A percentile compares a stretch with the other conserved stretches of the same genome.
Conservation (phyloP, 2,888 invertebrate genomes). For the Agriopis aurantiaria region DNA sequence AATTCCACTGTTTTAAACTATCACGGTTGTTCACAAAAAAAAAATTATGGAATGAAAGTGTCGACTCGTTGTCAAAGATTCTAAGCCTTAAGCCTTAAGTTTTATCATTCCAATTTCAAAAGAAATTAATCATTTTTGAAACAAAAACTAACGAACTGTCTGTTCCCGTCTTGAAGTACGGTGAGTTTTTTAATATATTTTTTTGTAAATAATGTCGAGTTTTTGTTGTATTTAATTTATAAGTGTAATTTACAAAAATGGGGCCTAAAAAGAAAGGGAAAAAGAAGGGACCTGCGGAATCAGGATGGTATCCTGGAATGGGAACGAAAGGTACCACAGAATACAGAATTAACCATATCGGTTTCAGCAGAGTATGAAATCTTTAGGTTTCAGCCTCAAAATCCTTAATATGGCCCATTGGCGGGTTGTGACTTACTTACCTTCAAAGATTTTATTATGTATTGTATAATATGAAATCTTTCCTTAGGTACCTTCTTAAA, state of each 20-base stretch:
- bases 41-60: no score
- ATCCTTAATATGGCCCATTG: no score
- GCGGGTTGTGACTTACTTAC: no score
- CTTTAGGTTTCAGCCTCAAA: background rate
- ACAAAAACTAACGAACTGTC: slow-evolving; percentile 27
- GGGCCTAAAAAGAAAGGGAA: slow-evolving; percentile 67
- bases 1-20: no score
- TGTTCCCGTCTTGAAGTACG: slow-evolving; percentile 37
- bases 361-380: no score
- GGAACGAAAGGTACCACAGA: slow-evolving; percentile 73
- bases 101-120: slow-evolving; percentile 10
- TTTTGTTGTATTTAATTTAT: slow-evolving; percentile 52
- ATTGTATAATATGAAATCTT: no score
- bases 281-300: slow-evolving; percentile 75
- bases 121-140: slow-evolving; percentile 7
- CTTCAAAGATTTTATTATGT: no score
- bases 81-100: no score
- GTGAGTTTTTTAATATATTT: slow-evolving; percentile 64
- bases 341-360: no score
- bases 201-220: slow-evolving; percentile 68
- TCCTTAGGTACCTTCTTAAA: no score
- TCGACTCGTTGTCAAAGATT: background rate
- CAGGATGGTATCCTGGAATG: slow-evolving; percentile 82
- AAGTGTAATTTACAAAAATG: slow-evolving; percentile 62
- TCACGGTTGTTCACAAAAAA: no score